phyloP scores from a whole-genome alignment of 2,797 vertebrate species.

The Anguilla pacifica region DNA sequence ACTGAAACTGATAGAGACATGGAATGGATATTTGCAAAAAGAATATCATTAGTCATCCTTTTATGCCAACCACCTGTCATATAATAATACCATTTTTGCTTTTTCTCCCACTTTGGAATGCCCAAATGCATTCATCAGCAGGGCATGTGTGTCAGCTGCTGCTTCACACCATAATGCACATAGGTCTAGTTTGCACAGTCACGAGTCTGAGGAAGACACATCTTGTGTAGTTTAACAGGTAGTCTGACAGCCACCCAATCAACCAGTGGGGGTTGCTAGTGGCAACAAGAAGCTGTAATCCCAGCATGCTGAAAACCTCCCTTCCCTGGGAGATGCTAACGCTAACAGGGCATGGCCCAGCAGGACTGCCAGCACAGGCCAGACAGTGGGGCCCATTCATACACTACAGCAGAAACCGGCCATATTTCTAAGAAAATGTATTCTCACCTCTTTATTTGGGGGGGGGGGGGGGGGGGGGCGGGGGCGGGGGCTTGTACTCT shows the following conservation, averaged over 20 bases:
- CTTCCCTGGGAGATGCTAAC: no score
- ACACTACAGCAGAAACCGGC: no score
- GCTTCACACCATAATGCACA: neutral
- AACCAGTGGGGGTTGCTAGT: no score
- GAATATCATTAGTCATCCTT: neutral
- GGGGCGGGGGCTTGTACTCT: no score
- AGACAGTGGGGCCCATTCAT: no score
- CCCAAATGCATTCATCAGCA: neutral
- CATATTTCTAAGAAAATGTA: no score
- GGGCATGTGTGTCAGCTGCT: neutral
- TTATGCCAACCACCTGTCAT: conserved; percentile 2
- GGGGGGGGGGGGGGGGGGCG: no score
- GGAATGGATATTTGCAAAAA: conserved; percentile 7
- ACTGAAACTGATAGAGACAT: neutral
- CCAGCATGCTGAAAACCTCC: no score
- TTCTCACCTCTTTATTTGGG: no score
- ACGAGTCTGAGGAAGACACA: neutral
- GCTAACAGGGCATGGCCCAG: no score
- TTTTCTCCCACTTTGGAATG: neutral
- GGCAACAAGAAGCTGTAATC: no score
- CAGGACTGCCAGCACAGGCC: no score
- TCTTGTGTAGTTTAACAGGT: neutral
- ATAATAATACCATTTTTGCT: neutral
- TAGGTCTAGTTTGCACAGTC: neutral
- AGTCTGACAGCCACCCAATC: neutral